A percentile compares a stretch with the other conserved stretches of the same genome.
These are phyloP conservation scores for Coenonympha glycerion DNA, from an alignment of 2,888 invertebrate genomes.

Conservation along the genomic window DNA sequence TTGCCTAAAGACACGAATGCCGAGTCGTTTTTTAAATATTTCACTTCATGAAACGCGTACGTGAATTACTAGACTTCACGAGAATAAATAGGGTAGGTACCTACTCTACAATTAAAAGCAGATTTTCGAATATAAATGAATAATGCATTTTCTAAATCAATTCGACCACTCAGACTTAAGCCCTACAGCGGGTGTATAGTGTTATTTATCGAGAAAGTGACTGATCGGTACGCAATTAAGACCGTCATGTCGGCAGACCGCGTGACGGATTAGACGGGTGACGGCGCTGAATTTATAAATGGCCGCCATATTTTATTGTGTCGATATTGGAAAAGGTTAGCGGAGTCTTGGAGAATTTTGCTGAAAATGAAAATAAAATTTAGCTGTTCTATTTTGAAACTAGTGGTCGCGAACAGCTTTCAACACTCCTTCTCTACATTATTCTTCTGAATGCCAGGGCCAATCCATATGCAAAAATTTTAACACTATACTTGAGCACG, in stretches of 20 bases:
- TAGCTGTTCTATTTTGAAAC: no score
- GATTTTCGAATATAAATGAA: conserved; percentile 6
- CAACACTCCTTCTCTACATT: no score
- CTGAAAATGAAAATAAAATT: background rate
- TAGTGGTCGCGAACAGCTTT: no score
- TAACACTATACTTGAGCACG: no score
- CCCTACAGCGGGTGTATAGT: conserved; percentile 11
- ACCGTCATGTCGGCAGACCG: conserved; percentile 26
- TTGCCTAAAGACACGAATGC: no score
- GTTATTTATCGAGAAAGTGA: conserved; percentile 27
- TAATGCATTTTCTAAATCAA: conserved; percentile 10
- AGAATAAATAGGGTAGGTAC: no score
- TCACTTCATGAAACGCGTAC: no score
- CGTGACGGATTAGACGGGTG: conserved; percentile 26
- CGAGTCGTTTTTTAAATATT: no score
- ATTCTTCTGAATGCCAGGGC: no score
- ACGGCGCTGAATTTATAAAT: conserved; percentile 21
- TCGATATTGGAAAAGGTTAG: conserved; percentile 2
- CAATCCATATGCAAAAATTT: no score
- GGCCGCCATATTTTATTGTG: conserved; percentile 13
- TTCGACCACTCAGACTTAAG: conserved; percentile 11
- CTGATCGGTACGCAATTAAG: conserved; percentile 25
- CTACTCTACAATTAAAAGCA: conserved; percentile 5
- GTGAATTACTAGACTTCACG: no score
- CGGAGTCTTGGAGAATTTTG: background rate